Base-by-base conservation (phyloP, 2,797 vertebrate species). In the Bovichtus diacanthus region DNA sequence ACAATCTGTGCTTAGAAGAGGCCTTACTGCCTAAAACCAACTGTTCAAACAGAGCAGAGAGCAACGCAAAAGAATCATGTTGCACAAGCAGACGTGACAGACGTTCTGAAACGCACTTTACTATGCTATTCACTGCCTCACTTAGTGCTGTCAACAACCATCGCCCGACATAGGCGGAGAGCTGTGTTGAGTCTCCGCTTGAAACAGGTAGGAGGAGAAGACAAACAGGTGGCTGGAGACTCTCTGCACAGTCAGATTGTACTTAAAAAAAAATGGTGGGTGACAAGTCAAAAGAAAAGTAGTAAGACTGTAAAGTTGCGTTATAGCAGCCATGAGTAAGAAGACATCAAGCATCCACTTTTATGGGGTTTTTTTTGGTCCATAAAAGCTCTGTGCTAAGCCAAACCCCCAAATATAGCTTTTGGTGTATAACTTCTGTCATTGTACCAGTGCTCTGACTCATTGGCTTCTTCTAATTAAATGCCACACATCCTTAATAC, bases 91-190 rank as follows among this genome's bases (percentile, higher is more conserved):
- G 80, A 72, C 21, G 23, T 27, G 43, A 63, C 74, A 82, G 78
- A 82, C 69, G 60, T 41, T 72, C 16, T 0, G 55, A 74, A 71
- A 76, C 79, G 62, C 67, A 75, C 73, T 78, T 78, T 64, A 39
- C 61, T 3, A 77, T 25, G 78, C 73, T 76, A 62, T 78, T 83
- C 78, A 72, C 65, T 53, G 74, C 74, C 75, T 83, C 82, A 41
- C 87, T 87, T 58, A 73, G 51, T n/a, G 74, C 76, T 47, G 76
- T 80, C 73, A 56, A n/a, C 85, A 76, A 51, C 23, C 27, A 59
- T 43, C 9, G 56, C 13, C 16, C 9, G 23, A 63, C 49, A 59
- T 56, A 49, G 68, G 67, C 60, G 12, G 36, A 44, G 65, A 61
- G 50, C 68, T 0, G 44, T 5, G 50, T 66, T 23, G 71, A 81